Evolutionary conservation across 2,888 invertebrate species (phyloP).

Genomic region (Dynastes hyllus): DNA sequence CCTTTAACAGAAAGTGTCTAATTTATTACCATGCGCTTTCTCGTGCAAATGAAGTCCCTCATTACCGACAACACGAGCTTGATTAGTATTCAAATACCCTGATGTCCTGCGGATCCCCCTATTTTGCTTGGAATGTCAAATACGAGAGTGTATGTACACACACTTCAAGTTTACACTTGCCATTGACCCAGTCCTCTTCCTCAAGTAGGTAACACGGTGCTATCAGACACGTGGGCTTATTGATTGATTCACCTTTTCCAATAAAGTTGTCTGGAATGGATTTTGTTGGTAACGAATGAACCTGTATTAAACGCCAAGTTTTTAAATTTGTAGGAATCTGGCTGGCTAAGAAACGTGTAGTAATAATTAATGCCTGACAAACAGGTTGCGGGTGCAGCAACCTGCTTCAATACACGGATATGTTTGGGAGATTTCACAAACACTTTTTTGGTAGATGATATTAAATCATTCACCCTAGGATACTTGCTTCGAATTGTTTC

Average conservation of each 20-base stretch:
- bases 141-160: not conserved
- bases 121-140: not conserved
- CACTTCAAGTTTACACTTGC: slow-evolving; percentile 12
- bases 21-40: not conserved
- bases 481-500: no score
- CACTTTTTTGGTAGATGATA: no score
- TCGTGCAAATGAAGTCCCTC: not conserved
- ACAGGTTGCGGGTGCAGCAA: no score
- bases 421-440: no score
- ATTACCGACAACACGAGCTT: slow-evolving; percentile 9
- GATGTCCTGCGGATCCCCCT: not conserved
- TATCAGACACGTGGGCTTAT: slow-evolving; percentile 19
- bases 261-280: slow-evolving; percentile 9
- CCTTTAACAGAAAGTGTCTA: not conserved
- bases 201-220: not conserved
- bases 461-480: no score
- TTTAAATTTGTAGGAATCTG: no score
- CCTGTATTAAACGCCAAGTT: not conserved
- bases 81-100: slow-evolving; percentile 19
- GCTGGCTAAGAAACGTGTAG: no score
- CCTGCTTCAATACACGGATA: no score
- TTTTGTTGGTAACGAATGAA: no score
- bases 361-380: no score
- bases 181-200: slow-evolving; percentile 22
- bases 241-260: slow-evolving; percentile 20